phyloP scores from a whole-genome alignment of 2,113 vertebrate species.

The Cavia porcellus region DNA sequence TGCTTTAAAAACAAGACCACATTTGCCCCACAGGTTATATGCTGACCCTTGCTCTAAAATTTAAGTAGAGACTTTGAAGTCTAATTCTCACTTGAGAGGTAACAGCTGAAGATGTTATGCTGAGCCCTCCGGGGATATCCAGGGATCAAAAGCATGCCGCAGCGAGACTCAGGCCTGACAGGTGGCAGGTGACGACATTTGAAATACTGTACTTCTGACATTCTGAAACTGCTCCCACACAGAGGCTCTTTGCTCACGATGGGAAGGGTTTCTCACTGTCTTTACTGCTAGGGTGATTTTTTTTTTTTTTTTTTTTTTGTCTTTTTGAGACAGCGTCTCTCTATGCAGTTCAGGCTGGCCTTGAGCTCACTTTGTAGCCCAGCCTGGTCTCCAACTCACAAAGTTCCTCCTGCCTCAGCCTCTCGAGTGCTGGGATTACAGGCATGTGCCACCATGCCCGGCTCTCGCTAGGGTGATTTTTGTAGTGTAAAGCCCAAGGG shows the following conservation, averaged over 20 bases:
- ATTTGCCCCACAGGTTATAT: background rate
- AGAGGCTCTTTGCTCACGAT: background rate
- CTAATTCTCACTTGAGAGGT: background rate
- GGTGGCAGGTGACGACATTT: background rate
- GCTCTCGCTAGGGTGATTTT: slow-evolving; percentile 13
- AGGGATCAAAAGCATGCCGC: background rate
- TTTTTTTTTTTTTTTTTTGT: background rate
- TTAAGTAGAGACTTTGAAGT: slow-evolving; percentile 25
- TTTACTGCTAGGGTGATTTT: slow-evolving; percentile 38
- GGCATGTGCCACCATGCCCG: too few species aligned
- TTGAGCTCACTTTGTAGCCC: too few species aligned
- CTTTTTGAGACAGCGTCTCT: too few species aligned
- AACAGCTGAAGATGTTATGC: background rate
- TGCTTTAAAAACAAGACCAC: background rate
- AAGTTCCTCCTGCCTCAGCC: too few species aligned
- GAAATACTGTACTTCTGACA: slow-evolving; percentile 10
- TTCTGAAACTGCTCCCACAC: background rate
- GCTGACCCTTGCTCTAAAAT: background rate
- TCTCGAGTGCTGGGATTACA: too few species aligned
- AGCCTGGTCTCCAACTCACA: too few species aligned
- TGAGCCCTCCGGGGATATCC: background rate
- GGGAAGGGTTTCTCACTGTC: background rate
- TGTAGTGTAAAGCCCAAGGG: slow-evolving; percentile 52
- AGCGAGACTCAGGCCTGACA: background rate
- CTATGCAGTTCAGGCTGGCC: too few species aligned